These are phyloP conservation scores for Drosophila pseudotalamancana DNA, from an alignment of 2,888 invertebrate species.

Conservation along the genomic window DNA sequence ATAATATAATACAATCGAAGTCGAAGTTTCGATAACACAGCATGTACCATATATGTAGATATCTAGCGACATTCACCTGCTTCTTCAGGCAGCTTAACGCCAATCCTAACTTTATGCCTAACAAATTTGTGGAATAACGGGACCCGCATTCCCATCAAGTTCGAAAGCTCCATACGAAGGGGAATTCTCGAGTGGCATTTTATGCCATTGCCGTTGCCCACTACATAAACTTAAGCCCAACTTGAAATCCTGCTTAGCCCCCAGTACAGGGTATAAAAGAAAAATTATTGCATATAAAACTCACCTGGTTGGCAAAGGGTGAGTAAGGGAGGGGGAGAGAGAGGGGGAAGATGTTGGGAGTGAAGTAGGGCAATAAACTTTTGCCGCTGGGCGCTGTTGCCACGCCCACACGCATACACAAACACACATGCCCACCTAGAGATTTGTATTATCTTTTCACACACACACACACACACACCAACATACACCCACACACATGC, in stretches of 20 bases:
- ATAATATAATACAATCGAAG: no score
- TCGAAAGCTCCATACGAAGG: background rate
- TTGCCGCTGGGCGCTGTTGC: slow-evolving; percentile 28
- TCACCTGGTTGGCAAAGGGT: slow-evolving; percentile 45
- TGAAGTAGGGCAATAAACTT: slow-evolving; percentile 59
- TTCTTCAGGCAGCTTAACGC: no score
- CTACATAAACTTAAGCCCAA: background rate
- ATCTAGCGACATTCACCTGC: no score
- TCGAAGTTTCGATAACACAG: no score
- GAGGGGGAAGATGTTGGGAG: slow-evolving; percentile 6
- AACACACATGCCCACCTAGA: slow-evolving; percentile 19
- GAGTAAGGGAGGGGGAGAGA: background rate
- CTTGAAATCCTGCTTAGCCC: slow-evolving; percentile 15
- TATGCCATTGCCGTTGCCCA: slow-evolving; percentile 6
- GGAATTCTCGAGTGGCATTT: background rate
- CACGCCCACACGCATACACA: slow-evolving; percentile 3
- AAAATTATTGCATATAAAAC: slow-evolving; percentile 71
- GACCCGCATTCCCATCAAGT: background rate
- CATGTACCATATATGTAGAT: no score
- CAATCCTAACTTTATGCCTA: background rate
- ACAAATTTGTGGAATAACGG: background rate
- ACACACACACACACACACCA: slow-evolving; percentile 17
- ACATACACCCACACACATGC: slow-evolving; percentile 8
- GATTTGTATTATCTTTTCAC: slow-evolving; percentile 55
- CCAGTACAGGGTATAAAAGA: slow-evolving; percentile 44